A percentile compares a stretch with the other conserved stretches of the same genome.
These are phyloP conservation scores for Eleutherodactylus coqui DNA, from an alignment of 2,797 vertebrate species.

Conservation along the genomic window DNA sequence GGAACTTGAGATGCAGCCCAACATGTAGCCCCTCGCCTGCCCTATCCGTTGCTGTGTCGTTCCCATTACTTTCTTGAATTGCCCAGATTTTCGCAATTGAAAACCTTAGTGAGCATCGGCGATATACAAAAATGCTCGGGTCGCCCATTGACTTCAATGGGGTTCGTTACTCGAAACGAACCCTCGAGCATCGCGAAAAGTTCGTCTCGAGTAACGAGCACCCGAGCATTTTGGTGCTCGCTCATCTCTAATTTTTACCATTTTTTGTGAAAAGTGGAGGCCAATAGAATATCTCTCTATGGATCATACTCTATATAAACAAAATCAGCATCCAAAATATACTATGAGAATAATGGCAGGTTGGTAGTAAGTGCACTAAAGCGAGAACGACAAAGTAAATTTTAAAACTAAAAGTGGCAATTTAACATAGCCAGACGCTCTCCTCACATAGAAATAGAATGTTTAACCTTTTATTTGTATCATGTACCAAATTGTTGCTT, in stretches of 20 bases:
- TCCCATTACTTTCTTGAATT: no score
- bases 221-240: no score
- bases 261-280: neutral
- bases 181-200: no score
- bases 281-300: neutral
- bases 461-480: slow-evolving; percentile 81
- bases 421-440: slow-evolving; percentile 74
- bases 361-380: neutral
- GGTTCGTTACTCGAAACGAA: no score
- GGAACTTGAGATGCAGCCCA: no score
- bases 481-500: slow-evolving; percentile 82
- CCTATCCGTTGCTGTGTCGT: no score
- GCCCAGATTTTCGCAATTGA: no score
- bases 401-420: slow-evolving; percentile 31
- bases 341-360: neutral
- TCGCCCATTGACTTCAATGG: no score
- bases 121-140: no score
- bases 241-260: neutral
- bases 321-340: neutral
- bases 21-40: no score
- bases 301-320: neutral
- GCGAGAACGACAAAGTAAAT: slow-evolving; percentile 11
- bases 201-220: no score
- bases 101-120: no score
- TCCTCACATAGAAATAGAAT: slow-evolving; percentile 70